Percentiles rank a stretch among this genome's conserved stretches.
Conservation (phyloP, 92 coral and sea anemone genomes). For the Parazoanthus darwini region DNA sequence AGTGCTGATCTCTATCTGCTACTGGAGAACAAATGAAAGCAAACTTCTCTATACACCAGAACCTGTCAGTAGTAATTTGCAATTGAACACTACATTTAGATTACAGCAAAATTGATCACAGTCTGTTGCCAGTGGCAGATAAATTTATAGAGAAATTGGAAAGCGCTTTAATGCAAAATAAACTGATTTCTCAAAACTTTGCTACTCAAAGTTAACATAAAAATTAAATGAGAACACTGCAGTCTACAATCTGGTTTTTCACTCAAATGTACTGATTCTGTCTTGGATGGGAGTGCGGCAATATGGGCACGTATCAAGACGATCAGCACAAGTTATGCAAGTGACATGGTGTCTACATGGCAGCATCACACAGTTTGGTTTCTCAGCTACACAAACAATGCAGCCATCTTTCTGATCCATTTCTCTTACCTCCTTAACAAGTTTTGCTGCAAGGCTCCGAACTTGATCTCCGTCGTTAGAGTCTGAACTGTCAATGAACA, state of each 20-base stretch:
- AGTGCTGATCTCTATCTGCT: too few species aligned
- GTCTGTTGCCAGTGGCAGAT: too few species aligned
- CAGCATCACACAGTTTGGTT: constrained; percentile 59
- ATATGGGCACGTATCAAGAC: constrained; percentile 45
- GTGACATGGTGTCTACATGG: constrained; percentile 63
- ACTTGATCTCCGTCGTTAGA: constrained; percentile 23
- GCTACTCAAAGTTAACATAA: too few species aligned
- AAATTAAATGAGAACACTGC: too few species aligned
- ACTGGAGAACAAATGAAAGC: too few species aligned
- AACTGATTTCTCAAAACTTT: too few species aligned
- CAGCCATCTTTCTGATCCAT: constrained; percentile 59
- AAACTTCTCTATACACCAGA: too few species aligned
- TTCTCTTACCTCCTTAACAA: constrained; percentile 49
- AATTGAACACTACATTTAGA: too few species aligned
- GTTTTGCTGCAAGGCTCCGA: constrained; percentile 29
- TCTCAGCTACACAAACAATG: constrained; percentile 49
- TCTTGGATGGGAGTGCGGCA: constrained; percentile 48
- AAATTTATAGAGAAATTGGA: too few species aligned
- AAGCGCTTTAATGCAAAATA: too few species aligned
- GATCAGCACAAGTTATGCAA: constrained; percentile 43
- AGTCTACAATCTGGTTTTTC: background rate
- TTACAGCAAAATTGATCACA: too few species aligned
- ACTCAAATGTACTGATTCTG: constrained; percentile 52
- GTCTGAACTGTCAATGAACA: constrained; percentile 42
- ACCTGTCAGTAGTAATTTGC: too few species aligned